These are phyloP conservation scores for Chrysotoxum bicinctum DNA, from an alignment of 2,888 invertebrate species.

Conservation along the genomic window DNA sequence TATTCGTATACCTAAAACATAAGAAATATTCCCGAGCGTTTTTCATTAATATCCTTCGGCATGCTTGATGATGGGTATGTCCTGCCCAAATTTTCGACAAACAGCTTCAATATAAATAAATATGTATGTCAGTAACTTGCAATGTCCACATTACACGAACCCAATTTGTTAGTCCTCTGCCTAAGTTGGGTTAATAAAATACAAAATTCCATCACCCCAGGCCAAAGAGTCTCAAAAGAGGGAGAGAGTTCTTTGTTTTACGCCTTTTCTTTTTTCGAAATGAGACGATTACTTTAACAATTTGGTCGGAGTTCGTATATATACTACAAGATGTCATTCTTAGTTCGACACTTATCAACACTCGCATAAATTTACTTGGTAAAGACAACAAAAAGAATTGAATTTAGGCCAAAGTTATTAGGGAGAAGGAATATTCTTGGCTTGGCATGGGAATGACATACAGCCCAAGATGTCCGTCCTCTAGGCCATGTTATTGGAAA, in stretches of 20 bases:
- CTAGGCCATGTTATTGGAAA: constrained; percentile 8
- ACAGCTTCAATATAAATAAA: constrained; percentile 30
- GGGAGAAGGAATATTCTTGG: neutral
- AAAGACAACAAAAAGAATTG: constrained; percentile 18
- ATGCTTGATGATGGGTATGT: constrained; percentile 29
- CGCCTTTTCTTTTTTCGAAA: constrained; percentile 41
- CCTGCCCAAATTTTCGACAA: constrained; percentile 50
- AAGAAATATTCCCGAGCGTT: constrained; percentile 44
- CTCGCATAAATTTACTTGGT: constrained; percentile 56
- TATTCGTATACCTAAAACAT: constrained; percentile 9
- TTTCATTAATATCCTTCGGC: constrained; percentile 56
- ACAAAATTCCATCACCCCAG: constrained; percentile 55
- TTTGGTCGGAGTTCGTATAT: constrained; percentile 33
- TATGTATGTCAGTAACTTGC: constrained; percentile 20
- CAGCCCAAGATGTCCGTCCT: constrained; percentile 13
- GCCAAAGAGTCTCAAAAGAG: neutral
- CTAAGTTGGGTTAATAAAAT: constrained; percentile 60
- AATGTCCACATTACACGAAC: constrained; percentile 52
- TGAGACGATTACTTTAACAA: constrained; percentile 44
- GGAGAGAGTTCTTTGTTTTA: constrained; percentile 31
- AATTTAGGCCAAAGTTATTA: constrained; percentile 11
- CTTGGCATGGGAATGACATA: constrained; percentile 16
- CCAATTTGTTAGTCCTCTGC: constrained; percentile 46
- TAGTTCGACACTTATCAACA: constrained; percentile 57
- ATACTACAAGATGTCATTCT: constrained; percentile 47